These are phyloP conservation scores for Turdus rufiventris DNA, from an alignment of 2,113 vertebrate genomes.

Conservation along the genomic window DNA sequence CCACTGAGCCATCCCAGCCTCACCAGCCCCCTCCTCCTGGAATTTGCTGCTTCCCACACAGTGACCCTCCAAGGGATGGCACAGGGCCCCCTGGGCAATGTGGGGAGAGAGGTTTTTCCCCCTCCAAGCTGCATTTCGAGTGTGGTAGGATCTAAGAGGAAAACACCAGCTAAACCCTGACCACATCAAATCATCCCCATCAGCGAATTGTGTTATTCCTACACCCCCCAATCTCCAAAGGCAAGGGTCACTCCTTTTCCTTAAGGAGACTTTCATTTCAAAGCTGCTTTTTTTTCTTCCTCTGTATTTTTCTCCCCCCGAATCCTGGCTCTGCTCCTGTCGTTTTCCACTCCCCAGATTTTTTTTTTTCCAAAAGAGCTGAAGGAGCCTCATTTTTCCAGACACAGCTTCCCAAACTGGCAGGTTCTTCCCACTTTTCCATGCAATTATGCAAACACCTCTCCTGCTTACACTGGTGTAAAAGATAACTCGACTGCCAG, in stretches of 20 bases:
- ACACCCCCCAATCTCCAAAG: neutral
- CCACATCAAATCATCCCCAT: neutral
- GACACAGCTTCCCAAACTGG: neutral
- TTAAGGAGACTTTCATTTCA: neutral
- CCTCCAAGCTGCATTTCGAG: neutral
- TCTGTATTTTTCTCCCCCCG: accelerated
- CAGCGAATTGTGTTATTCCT: neutral
- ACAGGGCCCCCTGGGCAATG: too few relatives aligned
- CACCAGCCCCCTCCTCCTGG: too few relatives aligned
- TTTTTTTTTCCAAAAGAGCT: conserved; percentile 1
- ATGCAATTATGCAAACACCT: neutral
- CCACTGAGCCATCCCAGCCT: accelerated
- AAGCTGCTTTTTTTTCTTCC: neutral
- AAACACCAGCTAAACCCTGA: neutral
- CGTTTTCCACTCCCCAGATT: neutral
- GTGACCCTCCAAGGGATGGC: too few relatives aligned
- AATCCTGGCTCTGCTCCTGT: neutral
- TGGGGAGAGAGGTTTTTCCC: too few relatives aligned
- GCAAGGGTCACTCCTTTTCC: neutral
- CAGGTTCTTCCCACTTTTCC: conserved; percentile 17
- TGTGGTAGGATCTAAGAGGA: neutral
- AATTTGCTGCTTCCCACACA: too few relatives aligned
- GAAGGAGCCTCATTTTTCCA: neutral
- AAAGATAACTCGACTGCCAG: neutral
- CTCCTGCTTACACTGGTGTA: neutral